Conservation (phyloP, 2,888 invertebrate species). For the Cryptophagus acutangulus region DNA sequence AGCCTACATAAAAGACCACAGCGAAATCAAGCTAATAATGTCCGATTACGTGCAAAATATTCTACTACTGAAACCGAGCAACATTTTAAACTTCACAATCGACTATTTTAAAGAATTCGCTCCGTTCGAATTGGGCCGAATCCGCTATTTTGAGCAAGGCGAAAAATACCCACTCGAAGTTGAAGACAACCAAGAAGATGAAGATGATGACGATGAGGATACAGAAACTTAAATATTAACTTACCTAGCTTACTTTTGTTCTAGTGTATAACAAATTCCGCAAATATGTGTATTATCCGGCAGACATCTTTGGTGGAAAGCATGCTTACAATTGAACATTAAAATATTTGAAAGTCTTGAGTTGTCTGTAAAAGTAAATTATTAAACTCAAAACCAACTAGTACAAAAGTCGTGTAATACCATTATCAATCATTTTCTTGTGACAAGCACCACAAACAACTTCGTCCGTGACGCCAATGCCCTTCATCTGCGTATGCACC, state of each 20-base stretch:
- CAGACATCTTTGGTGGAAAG: slow-evolving; percentile 82
- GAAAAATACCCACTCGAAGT: slow-evolving; percentile 19
- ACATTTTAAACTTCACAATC: slow-evolving; percentile 54
- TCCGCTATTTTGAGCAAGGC: slow-evolving; percentile 49
- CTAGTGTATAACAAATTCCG: slow-evolving; percentile 43
- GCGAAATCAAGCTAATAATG: slow-evolving; percentile 54
- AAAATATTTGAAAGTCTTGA: slow-evolving; percentile 66
- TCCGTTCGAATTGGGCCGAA: slow-evolving; percentile 50
- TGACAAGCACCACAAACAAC: slow-evolving; percentile 76
- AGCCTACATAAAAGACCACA: slow-evolving; percentile 56
- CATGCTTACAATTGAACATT: slow-evolving; percentile 84
- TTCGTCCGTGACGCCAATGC: slow-evolving; percentile 69
- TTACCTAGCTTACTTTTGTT: slow-evolving; percentile 27
- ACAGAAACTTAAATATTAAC: slow-evolving; percentile 8
- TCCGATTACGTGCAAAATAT: slow-evolving; percentile 59
- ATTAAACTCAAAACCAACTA: neutral
- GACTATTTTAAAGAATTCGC: slow-evolving; percentile 54
- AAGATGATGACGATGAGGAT: slow-evolving; percentile 13
- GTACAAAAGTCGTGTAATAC: slow-evolving; percentile 35
- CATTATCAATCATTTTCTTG: slow-evolving; percentile 68
- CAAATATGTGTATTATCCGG: slow-evolving; percentile 49
- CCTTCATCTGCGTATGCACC: slow-evolving; percentile 71
- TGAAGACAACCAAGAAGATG: slow-evolving; percentile 11
- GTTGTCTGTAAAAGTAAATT: slow-evolving; percentile 52
- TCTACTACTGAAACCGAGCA: slow-evolving; percentile 54